Conservation (phyloP, 2,888 invertebrate genomes). For the Silvanus unidentatus region DNA sequence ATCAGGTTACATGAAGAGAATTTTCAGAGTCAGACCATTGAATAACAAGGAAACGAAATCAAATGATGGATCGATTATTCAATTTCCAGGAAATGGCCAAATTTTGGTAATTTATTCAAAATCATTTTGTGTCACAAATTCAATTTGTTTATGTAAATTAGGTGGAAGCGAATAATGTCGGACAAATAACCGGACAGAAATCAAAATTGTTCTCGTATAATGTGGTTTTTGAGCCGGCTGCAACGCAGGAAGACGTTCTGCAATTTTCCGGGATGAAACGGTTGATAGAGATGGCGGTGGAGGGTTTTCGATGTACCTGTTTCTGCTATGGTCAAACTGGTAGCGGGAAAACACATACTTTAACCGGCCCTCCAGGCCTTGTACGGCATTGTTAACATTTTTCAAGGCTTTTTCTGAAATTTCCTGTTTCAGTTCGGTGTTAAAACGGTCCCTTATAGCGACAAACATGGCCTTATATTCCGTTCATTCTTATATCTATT, state of each 20-base stretch:
- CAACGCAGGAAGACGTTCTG: slow-evolving; percentile 77
- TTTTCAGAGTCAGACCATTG: slow-evolving; percentile 72
- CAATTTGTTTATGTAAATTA: slow-evolving; percentile 25
- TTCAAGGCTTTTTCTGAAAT: too few relatives aligned
- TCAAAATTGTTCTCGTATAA: slow-evolving; percentile 90
- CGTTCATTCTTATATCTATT: slow-evolving; percentile 87
- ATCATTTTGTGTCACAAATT: slow-evolving; percentile 1
- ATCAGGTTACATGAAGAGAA: neutral
- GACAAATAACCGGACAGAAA: slow-evolving; percentile 58
- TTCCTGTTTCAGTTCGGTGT: slow-evolving; percentile 42
- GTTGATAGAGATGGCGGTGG: slow-evolving; percentile 88
- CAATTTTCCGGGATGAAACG: slow-evolving; percentile 87
- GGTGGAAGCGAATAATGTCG: slow-evolving; percentile 49
- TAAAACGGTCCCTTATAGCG: slow-evolving; percentile 49
- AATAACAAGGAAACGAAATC: slow-evolving; percentile 66
- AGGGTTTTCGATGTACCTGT: slow-evolving; percentile 89
- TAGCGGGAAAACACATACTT: slow-evolving; percentile 92
- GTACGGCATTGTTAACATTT: slow-evolving; percentile 56
- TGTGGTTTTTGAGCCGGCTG: slow-evolving; percentile 89
- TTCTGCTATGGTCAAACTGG: slow-evolving; percentile 97
- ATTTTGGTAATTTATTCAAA: slow-evolving; percentile 49
- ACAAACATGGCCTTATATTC: slow-evolving; percentile 82
- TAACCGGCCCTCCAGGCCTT: slow-evolving; percentile 85
- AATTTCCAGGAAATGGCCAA: slow-evolving; percentile 88
- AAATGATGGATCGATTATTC: slow-evolving; percentile 63